Evolutionary conservation across 2,797 vertebrate genomes (phyloP), one percentile per base, ranked within the genome.

Genomic region (Enteromius thamalakanensis): DNA sequence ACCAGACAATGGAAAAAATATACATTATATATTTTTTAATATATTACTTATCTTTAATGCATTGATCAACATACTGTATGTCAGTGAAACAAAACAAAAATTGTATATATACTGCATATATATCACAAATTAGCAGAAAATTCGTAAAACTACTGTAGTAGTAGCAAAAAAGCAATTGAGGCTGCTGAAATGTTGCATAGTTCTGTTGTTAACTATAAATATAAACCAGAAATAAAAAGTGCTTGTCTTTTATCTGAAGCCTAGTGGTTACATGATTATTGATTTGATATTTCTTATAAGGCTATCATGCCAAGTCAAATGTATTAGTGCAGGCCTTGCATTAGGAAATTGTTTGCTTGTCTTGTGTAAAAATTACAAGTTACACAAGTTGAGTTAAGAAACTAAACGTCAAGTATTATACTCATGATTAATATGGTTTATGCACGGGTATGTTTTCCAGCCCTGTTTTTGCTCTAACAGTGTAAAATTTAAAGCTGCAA

Each of bases 271-370:
- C 0, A 1, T 74, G 47, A 53, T 53, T 74, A 74, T 53, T 74
- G 47, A 74, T 74, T 72, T 72, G 19, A 12, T 53, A 34, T 42
- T 21, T 72, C 2, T 14, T 29, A 19, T n/a, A 75, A 37, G 19
- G 32, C 51, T 55, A 15, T 40, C 21, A 75, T 17, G 51, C 32
- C 72, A 75, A 32, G 47, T 72, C 70, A 32, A 32, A 75, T 58
- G 21, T 51, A n/a, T 37, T 37, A 23, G 32, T 9, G 49, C 51
- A n/a, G 21, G 49, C 21, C n/a, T 75, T 37, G 32, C 11, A 58
- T 58, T 58, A 23, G 72, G 32, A 23, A 76, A 14, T 75, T 0
- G 37, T 40, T 3, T 15, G 11, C 51, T 75, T 75, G 21, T 75
- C 51, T 53, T 29, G n/a, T 74, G 49, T 74, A 12, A 32, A 32